Evolutionary conservation across 1,140 invertebrate genomes (phyloP).

Genomic region (Macrosteles quadrilineatus): DNA sequence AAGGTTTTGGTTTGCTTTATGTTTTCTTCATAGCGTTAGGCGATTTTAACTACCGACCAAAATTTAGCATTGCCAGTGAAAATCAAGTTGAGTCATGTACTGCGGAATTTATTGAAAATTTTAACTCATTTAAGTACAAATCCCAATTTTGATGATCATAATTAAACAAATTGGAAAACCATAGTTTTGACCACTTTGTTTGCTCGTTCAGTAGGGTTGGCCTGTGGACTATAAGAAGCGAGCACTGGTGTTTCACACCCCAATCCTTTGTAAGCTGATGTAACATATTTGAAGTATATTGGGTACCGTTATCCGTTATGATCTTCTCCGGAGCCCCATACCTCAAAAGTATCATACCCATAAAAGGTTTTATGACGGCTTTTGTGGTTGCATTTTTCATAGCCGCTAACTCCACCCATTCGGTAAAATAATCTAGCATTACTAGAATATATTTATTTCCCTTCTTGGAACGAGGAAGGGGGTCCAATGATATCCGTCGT

Average conservation of each 20-base stretch:
- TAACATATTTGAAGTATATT: conserved; percentile 17
- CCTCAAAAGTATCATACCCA: conserved; percentile 8
- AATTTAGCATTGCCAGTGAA: conserved; percentile 48
- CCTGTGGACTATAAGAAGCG: conserved; percentile 48
- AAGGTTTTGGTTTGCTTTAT: neutral
- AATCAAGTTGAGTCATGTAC: conserved; percentile 45
- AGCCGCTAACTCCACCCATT: conserved; percentile 47
- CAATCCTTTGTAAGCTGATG: conserved; percentile 9
- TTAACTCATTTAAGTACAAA: conserved; percentile 45
- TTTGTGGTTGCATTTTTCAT: conserved; percentile 42
- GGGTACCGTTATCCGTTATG: conserved; percentile 30
- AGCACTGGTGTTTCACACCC: neutral
- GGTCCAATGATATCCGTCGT: conserved; percentile 51
- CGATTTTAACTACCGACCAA: conserved; percentile 46
- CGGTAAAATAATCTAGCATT: conserved; percentile 48
- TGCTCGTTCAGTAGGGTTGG: conserved; percentile 50
- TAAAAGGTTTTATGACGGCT: neutral
- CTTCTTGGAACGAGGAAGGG: conserved; percentile 45
- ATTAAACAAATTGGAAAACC: conserved; percentile 46
- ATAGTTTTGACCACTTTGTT: conserved; percentile 51
- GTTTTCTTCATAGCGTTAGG: neutral
- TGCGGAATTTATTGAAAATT: conserved; percentile 51
- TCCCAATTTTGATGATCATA: conserved; percentile 47
- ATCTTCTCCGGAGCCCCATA: conserved; percentile 23
- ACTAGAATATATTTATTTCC: conserved; percentile 48